Evolutionary conservation across 2,888 invertebrate genomes (phyloP).

Genomic region (Agriopis aurantiaria): DNA sequence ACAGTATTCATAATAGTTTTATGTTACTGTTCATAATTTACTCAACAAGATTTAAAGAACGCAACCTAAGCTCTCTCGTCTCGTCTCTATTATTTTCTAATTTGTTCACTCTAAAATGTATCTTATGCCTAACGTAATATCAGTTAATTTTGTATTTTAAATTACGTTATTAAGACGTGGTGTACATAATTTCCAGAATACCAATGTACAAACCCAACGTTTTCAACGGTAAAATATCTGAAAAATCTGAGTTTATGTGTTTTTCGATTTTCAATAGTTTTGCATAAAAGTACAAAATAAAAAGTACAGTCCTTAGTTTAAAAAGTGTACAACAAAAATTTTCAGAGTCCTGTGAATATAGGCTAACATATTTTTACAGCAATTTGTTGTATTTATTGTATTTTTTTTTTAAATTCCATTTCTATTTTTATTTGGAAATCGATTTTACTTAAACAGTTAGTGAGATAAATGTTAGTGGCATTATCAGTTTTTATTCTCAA

Average conservation of each 20-base stretch:
- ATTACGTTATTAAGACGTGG: background rate
- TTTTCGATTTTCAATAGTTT: background rate
- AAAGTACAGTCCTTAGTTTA: background rate
- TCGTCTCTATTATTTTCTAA: conserved; percentile 8
- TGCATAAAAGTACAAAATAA: conserved; percentile 17
- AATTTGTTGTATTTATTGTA: too few species aligned
- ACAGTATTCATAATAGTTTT: background rate
- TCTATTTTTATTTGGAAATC: too few species aligned
- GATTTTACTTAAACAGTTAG: too few species aligned
- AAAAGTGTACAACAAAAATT: background rate
- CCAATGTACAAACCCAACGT: background rate
- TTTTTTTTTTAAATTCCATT: too few species aligned
- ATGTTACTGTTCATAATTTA: conserved; percentile 6
- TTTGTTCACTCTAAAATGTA: background rate
- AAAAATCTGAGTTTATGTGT: background rate
- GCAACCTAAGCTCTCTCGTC: background rate
- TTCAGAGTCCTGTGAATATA: conserved; percentile 13
- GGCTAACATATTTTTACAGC: background rate
- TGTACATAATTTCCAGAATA: background rate
- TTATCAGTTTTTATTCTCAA: too few species aligned
- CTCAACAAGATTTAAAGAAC: background rate
- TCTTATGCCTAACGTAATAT: conserved; percentile 12
- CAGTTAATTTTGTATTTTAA: conserved; percentile 35
- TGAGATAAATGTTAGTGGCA: too few species aligned
- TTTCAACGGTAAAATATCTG: background rate